A percentile compares a stretch with the other conserved stretches of the same genome.
Evolutionary conservation across 1,140 invertebrate genomes (phyloP).

Genomic region (Hycleus phaleratus): DNA sequence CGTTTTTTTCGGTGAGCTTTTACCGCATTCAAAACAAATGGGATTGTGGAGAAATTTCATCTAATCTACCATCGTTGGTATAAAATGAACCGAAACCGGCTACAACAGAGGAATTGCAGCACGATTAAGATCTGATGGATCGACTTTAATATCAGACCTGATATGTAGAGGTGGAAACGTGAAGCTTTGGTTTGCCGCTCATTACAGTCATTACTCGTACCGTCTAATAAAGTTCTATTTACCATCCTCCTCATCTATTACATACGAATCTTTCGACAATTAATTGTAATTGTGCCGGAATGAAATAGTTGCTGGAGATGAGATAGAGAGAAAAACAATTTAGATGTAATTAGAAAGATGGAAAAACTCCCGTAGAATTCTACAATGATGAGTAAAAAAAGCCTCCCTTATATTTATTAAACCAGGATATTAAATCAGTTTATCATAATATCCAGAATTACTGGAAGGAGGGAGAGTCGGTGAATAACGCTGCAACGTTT

Average conservation of each 20-base stretch:
- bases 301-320: too few species aligned
- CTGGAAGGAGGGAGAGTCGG: constrained; percentile 6
- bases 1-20: too few species aligned
- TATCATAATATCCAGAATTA: constrained; percentile 24
- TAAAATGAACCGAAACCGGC: neutral
- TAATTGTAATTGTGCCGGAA: too few species aligned
- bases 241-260: neutral
- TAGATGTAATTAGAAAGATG: too few species aligned
- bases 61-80: too few species aligned
- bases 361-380: too few species aligned
- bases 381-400: neutral
- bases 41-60: too few species aligned
- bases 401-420: constrained; percentile 21
- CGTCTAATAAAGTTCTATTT: constrained; percentile 13
- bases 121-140: constrained; percentile 18
- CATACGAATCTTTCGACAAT: too few species aligned
- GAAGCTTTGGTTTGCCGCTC: constrained; percentile 19
- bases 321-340: too few species aligned
- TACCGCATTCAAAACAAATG: too few species aligned
- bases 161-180: constrained; percentile 15
- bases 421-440: constrained; percentile 27
- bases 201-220: constrained; percentile 19
- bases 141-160: constrained; percentile 18
- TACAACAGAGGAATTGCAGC: constrained; percentile 1
- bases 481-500: constrained; percentile 13